These are phyloP conservation scores for Egretta garzetta DNA, from an alignment of 2,113 vertebrate species.

Conservation along the genomic window DNA sequence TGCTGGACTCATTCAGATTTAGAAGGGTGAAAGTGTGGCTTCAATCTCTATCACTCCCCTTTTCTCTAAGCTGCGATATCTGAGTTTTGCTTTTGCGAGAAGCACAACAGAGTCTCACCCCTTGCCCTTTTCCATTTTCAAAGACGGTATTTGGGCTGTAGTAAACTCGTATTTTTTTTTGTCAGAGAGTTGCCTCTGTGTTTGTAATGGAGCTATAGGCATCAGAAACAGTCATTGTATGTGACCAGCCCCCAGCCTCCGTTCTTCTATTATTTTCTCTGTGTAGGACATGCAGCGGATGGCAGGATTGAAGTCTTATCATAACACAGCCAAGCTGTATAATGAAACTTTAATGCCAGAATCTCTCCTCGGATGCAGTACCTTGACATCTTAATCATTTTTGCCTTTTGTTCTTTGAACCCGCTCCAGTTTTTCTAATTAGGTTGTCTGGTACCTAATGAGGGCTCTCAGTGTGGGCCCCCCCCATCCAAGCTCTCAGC, in stretches of 20 bases:
- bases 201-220: neutral
- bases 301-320: neutral
- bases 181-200: neutral
- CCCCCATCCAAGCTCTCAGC: neutral
- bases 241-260: neutral
- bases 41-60: neutral
- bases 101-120: neutral
- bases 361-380: neutral
- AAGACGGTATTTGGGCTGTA: neutral
- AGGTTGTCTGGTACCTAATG: neutral
- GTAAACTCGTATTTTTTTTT: neutral
- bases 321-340: neutral
- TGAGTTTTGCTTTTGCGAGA: neutral
- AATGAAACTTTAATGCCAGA: slow-evolving; percentile 1
- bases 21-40: neutral
- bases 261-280: neutral
- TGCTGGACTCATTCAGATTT: neutral
- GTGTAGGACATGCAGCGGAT: neutral
- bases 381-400: neutral
- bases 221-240: neutral
- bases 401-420: neutral
- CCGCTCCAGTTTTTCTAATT: neutral
- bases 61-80: neutral
- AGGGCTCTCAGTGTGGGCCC: neutral
- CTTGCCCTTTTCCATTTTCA: neutral